phyloP scores from a whole-genome alignment of 2,888 invertebrate genomes.

The Drosophila pseudotakahashii region DNA sequence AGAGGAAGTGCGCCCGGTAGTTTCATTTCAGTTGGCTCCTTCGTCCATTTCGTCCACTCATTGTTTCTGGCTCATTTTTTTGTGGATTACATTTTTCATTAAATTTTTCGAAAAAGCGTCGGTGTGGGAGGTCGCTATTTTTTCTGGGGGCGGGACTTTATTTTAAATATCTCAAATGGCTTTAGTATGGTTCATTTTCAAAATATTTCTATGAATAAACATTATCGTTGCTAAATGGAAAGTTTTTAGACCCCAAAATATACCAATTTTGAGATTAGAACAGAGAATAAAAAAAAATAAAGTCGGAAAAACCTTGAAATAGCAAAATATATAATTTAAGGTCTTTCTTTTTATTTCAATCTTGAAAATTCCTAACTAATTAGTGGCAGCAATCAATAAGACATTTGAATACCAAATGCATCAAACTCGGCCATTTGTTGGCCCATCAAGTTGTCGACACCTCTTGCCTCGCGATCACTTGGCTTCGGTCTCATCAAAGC shows the following conservation, averaged over 20 bases:
- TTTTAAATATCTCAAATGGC: background rate
- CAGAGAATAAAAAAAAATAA: background rate
- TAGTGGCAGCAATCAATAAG: slow-evolving; percentile 9
- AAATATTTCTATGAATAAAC: background rate
- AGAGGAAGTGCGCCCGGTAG: slow-evolving; percentile 53
- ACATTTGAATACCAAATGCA: slow-evolving; percentile 12
- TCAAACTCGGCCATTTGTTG: slow-evolving; percentile 33
- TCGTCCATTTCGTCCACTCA: slow-evolving; percentile 25
- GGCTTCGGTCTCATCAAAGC: slow-evolving; percentile 50
- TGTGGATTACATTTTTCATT: slow-evolving; percentile 47
- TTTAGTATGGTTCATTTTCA: background rate
- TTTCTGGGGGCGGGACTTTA: background rate
- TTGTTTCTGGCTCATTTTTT: slow-evolving; percentile 41
- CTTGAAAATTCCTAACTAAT: background rate
- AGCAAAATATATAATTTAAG: too few relatives aligned
- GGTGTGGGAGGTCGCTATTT: slow-evolving; percentile 13
- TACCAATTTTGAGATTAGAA: background rate
- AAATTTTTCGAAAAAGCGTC: slow-evolving; percentile 23
- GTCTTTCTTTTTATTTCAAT: too few relatives aligned
- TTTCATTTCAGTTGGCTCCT: slow-evolving; percentile 44
- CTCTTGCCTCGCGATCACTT: background rate
- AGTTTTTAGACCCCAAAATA: background rate
- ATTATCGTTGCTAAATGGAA: background rate
- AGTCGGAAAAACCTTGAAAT: too few relatives aligned
- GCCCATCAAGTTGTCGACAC: slow-evolving; percentile 41